A percentile compares a stretch with the other conserved stretches of the same genome.
Conservation (phyloP, 2,888 invertebrate genomes). For the Cataglyphis albicans region DNA sequence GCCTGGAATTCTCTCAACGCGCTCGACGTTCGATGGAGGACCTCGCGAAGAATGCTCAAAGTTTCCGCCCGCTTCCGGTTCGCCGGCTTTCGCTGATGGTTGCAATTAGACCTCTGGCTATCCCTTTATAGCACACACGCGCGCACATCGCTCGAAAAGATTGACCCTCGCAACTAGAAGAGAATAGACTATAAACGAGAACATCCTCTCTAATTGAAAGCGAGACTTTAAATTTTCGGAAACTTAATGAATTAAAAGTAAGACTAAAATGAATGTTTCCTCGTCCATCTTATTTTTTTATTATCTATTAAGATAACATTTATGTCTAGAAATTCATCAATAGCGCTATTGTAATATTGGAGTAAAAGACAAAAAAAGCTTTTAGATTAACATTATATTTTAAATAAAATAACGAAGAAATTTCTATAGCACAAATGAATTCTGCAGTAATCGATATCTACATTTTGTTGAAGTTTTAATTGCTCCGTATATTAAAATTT, state of each 20-base stretch:
- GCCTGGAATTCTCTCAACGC: constrained; percentile 55
- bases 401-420: constrained; percentile 19
- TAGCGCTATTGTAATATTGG: too few relatives aligned
- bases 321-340: too few relatives aligned
- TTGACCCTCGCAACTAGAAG: not conserved
- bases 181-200: constrained; percentile 28
- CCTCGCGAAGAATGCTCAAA: constrained; percentile 54
- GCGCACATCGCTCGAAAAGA: constrained; percentile 29
- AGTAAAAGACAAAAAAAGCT: not conserved
- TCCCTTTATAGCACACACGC: constrained; percentile 37
- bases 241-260: constrained; percentile 36
- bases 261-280: not conserved
- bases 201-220: constrained; percentile 44
- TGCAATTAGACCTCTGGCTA: constrained; percentile 49
- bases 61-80: constrained; percentile 45
- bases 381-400: not conserved
- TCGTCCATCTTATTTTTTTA: not conserved
- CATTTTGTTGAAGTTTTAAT: constrained; percentile 32
- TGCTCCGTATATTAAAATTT: constrained; percentile 24
- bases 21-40: constrained; percentile 21
- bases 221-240: constrained; percentile 28
- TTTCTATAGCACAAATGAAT: constrained; percentile 19
- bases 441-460: not conserved
- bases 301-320: not conserved
- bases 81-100: constrained; percentile 48